A percentile compares a stretch with the other conserved stretches of the same genome.
Conservation (phyloP, 2,113 vertebrate genomes). For the Hypomesus transpacificus region DNA sequence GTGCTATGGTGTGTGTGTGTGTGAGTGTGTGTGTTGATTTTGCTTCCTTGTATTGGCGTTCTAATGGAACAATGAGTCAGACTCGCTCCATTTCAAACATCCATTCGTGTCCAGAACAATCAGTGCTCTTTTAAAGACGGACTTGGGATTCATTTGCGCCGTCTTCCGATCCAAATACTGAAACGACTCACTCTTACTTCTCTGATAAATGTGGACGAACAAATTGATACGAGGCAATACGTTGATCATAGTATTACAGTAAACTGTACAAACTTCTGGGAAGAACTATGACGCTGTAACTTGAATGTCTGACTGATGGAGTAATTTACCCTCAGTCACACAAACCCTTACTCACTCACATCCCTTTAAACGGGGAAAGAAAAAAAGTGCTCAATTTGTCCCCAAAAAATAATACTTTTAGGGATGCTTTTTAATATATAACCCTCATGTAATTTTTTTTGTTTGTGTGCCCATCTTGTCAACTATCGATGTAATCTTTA, state of each 20-base stretch:
- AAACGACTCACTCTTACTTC: slow-evolving; percentile 19
- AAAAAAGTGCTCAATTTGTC: slow-evolving; percentile 36
- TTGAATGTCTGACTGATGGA: slow-evolving; percentile 66
- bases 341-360: slow-evolving; percentile 42
- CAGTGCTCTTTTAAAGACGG: slow-evolving; percentile 6
- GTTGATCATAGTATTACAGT: slow-evolving; percentile 49
- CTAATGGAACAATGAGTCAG: slow-evolving; percentile 58
- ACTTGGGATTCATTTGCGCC: slow-evolving; percentile 15
- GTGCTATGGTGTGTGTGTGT: slow-evolving; percentile 8
- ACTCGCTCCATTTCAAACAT: slow-evolving; percentile 57
- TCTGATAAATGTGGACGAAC: slow-evolving; percentile 34
- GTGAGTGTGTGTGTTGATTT: slow-evolving; percentile 15
- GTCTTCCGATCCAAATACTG: slow-evolving; percentile 64
- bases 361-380: slow-evolving; percentile 24
- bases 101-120: slow-evolving; percentile 10
- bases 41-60: slow-evolving; percentile 23
- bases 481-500: slow-evolving; percentile 65
- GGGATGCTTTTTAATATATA: slow-evolving; percentile 29
- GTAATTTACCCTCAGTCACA: slow-evolving; percentile 36
- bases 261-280: slow-evolving; percentile 48
- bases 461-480: slow-evolving; percentile 24
- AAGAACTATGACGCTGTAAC: slow-evolving; percentile 53
- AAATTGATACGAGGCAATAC: slow-evolving; percentile 63
- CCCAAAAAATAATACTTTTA: slow-evolving; percentile 22
- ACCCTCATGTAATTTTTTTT: slow-evolving; percentile 27